Percentiles rank a stretch among this genome's conserved stretches.
These are phyloP conservation scores for Melolontha melolontha DNA, from an alignment of 2,888 invertebrate species.

Conservation along the genomic window DNA sequence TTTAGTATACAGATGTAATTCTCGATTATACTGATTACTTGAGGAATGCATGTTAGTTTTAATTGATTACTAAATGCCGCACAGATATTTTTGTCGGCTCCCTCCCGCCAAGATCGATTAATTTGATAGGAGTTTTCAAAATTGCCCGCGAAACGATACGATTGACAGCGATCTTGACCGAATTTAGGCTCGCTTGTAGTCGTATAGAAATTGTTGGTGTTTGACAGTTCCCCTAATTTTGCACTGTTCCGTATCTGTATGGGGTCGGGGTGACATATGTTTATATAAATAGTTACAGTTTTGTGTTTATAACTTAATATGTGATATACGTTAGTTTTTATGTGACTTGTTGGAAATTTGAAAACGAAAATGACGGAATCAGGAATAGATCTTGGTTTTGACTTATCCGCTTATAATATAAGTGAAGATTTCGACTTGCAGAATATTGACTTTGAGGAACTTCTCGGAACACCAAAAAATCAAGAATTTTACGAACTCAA, in stretches of 20 bases:
- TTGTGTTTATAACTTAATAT: conserved; percentile 36
- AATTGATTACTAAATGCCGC: conserved; percentile 12
- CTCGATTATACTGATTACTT: neutral
- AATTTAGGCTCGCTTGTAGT: neutral
- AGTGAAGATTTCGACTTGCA: conserved; percentile 67
- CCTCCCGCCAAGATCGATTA: neutral
- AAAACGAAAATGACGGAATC: conserved; percentile 69
- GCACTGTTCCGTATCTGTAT: neutral
- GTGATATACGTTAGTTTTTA: conserved; percentile 23
- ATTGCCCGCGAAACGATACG: conserved; percentile 15
- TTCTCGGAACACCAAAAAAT: conserved; percentile 68
- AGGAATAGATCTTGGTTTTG: conserved; percentile 75
- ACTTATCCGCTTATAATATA: conserved; percentile 68
- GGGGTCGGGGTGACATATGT: conserved; percentile 39
- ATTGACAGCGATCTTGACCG: neutral
- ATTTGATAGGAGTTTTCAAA: conserved; percentile 11
- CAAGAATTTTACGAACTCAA: conserved; percentile 75
- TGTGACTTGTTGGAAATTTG: conserved; percentile 11
- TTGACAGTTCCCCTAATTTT: conserved; percentile 32
- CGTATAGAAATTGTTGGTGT: conserved; percentile 27
- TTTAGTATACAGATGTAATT: neutral
- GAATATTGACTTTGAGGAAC: conserved; percentile 67
- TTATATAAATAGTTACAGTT: conserved; percentile 35
- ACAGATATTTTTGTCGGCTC: conserved; percentile 15
- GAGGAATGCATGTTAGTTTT: conserved; percentile 2